Evolutionary conservation across 2,797 vertebrate genomes (phyloP).

Genomic region (Paguma larvata): DNA sequence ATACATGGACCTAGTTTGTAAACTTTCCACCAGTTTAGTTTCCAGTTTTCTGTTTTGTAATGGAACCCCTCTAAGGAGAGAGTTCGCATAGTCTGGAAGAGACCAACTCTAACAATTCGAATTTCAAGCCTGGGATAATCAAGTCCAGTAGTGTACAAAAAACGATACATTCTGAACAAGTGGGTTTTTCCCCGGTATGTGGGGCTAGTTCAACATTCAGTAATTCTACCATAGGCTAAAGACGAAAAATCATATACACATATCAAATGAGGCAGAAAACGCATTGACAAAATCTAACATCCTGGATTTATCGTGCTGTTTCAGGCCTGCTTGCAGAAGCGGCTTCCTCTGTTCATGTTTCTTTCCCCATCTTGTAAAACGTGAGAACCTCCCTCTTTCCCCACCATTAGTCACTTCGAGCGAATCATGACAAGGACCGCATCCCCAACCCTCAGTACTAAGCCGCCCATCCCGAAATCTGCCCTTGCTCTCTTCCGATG

Average conservation of each 20-base stretch:
- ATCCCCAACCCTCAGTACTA: too few relatives aligned
- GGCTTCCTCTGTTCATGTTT: background rate
- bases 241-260: background rate
- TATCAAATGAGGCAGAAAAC: background rate
- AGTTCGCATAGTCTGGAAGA: too few relatives aligned
- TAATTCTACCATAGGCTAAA: background rate
- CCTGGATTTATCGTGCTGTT: fast-evolving
- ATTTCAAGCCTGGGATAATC: background rate
- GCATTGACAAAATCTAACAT: background rate
- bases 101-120: background rate
- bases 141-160: background rate
- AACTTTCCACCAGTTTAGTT: background rate
- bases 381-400: too few relatives aligned
- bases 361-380: background rate
- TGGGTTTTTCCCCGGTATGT: background rate
- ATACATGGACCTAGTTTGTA: background rate
- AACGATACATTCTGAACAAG: background rate
- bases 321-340: background rate
- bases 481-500: background rate
- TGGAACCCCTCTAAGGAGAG: background rate
- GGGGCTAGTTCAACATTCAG: background rate
- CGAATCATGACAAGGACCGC: background rate
- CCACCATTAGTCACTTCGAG: background rate
- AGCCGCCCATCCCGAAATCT: background rate
- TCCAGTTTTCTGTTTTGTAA: background rate